A percentile compares a stretch with the other conserved stretches of the same genome.
Conservation (phyloP, 2,888 invertebrate genomes). For the Drosophila fulvimacula region DNA sequence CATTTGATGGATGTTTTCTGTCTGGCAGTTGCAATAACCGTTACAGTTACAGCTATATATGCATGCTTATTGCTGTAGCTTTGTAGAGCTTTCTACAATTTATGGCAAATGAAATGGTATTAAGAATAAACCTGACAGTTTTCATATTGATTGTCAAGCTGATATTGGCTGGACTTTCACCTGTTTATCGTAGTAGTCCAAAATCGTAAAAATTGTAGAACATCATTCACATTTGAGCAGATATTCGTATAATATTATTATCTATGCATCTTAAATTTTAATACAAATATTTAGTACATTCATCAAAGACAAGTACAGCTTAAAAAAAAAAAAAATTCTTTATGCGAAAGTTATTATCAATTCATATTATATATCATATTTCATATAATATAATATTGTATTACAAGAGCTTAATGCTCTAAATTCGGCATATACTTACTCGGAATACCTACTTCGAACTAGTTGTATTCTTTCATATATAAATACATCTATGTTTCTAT, state of each 20-base stretch:
- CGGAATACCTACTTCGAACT: too few species aligned
- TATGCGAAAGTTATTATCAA: neutral
- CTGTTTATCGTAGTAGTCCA: too few species aligned
- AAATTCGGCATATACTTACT: too few species aligned
- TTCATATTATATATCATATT: neutral
- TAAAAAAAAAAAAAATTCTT: too few species aligned
- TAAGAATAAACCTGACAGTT: neutral
- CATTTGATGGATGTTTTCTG: constrained; percentile 33
- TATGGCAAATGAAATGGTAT: neutral
- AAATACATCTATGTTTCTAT: too few species aligned
- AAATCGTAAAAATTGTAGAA: neutral
- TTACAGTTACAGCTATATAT: neutral
- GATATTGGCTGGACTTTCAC: neutral
- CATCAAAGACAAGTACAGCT: too few species aligned
- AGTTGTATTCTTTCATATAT: too few species aligned
- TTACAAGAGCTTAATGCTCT: too few species aligned
- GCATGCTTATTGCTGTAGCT: neutral
- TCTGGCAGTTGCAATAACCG: constrained; percentile 3
- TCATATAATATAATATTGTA: too few species aligned
- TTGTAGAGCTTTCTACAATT: neutral
- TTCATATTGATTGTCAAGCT: neutral
- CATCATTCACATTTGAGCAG: neutral
- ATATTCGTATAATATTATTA: neutral
- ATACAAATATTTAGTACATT: too few species aligned
- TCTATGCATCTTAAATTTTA: too few species aligned